phyloP scores from a whole-genome alignment of 1,140 invertebrate species.

The Hermatobates lingyangjiaoensis region DNA sequence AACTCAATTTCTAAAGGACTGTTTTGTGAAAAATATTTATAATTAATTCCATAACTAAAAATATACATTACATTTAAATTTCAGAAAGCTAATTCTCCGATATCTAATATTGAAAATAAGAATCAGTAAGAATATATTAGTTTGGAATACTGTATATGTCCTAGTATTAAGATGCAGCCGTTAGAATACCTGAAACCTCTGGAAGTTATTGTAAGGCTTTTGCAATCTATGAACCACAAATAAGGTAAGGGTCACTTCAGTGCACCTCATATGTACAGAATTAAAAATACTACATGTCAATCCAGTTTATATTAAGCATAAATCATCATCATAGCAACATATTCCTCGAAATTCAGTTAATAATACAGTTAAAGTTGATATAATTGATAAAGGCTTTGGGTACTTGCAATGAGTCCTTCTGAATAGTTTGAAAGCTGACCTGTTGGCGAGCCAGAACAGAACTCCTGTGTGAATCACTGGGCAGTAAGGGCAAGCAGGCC shows the following conservation, averaged over 20 bases:
- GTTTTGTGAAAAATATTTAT: too few species aligned
- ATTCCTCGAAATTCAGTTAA: background rate
- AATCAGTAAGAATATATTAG: too few species aligned
- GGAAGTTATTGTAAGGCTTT: too few species aligned
- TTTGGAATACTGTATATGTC: too few species aligned
- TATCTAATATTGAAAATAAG: too few species aligned
- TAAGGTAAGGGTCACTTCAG: background rate
- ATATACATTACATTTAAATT: too few species aligned
- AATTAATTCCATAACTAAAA: too few species aligned
- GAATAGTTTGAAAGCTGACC: background rate
- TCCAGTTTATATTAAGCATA: background rate
- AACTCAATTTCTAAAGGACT: too few species aligned
- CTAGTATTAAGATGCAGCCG: too few species aligned
- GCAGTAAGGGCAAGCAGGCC: constrained; percentile 32
- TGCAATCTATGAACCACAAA: too few species aligned
- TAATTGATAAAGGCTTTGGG: background rate
- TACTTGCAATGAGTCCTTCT: background rate
- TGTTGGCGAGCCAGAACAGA: background rate
- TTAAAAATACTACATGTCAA: background rate
- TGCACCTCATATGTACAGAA: background rate
- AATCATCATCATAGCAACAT: background rate
- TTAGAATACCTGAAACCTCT: too few species aligned
- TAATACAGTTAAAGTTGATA: background rate
- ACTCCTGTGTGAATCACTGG: constrained; percentile 14
- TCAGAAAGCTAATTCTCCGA: too few species aligned